Base-by-base conservation (phyloP, 2,888 invertebrate species). In the Drosophila pseudotakahashii region DNA sequence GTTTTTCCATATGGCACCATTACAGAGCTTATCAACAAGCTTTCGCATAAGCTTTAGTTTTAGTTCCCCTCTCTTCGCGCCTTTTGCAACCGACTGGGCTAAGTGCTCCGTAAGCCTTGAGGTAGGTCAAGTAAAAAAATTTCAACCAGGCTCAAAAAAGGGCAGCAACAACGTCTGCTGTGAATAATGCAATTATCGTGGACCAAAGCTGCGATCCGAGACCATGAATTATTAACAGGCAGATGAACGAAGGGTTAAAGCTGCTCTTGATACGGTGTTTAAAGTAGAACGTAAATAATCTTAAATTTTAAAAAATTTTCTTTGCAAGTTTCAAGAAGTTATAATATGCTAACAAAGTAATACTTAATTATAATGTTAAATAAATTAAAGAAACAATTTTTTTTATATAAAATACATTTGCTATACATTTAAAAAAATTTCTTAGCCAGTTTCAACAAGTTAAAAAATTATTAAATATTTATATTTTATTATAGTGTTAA, bases 11-110 rank as follows among this genome's bases (percentile, higher is more conserved):
- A 74, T 82, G 75, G 55, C 59, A 73, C 80, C 87, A 81, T 82
- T 78, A 72, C 64, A 74, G 57, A 58, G 76, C 83, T 81, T 81
- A 80, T 81, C 87, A 80, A 52, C 73, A 36, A 70, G 72, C 78
- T 66, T 68, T 52, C 70, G 59, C 55, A 70, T 71, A 81, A 66
- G 62, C 81, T 78, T 68, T 55, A 67, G 68, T 58, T 58, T 70
- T 58, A 58, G 70, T 32, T 45, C 32, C 44, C 54, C 14, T 7
- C 47, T 5, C 11, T 3, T 2, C 11, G 11, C 19, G 14, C 0
- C 36, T 30, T 47, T 48, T 44, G 14, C 45, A 23, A 39, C 57
- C 16, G 71, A 39, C 67, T 64, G 14, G 69, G 51, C 58, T 66
- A 64, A 69, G 45, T 58, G 58, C 58, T 52, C 39, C 19, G 13